Evolutionary conservation across 2,797 vertebrate species (phyloP), one percentile per base, ranked within the genome.

Genomic region (Phrynocephalus guinanensis): DNA sequence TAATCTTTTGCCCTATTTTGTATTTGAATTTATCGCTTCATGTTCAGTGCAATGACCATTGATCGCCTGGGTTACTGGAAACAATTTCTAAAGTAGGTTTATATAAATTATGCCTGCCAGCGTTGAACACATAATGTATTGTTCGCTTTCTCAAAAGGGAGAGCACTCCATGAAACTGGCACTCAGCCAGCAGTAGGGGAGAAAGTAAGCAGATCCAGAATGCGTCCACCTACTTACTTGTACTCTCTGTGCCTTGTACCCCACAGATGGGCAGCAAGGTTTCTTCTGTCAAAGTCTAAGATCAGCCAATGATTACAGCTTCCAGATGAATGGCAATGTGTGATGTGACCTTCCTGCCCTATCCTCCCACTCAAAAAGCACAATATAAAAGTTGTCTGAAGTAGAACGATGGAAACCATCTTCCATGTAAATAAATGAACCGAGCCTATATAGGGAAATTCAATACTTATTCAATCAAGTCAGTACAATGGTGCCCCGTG

Each of bases 341-440:
- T 50, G 30, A n/a, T 30, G 67, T 71, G 44, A 30, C 48, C 9
- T 50, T 71, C 8, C 8, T 81, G 48, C 44, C 44, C 7, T 1
- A 52, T 70, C 44, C 26, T 50, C 28, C 81, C 26, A 70, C 44
- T 50, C 28, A 71, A 68, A 83, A 68, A 50, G 10, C 8, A 50
- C 28, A 83, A 7, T 68, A 4, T 28, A 67, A 44, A 81, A 20
- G 7, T 30, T 56, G 28, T 15, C 16, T 1, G 24, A 63, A 63
- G 52, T 13, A 56, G 13, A 56, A 56, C 13, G 18, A 18, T 63
- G 60, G 18, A 5, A 63, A 63, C 60, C 16, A 15, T 20, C 18
- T 82, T 70, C 38, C 18, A 50, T 50, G 44, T 63, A 80, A 80
- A 80, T 80, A 63, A 80, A 38, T 80, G 16, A 80, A 80, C 22